Base-by-base conservation (phyloP, 2,888 invertebrate species). In the Poecilobothrus nobilitatus region DNA sequence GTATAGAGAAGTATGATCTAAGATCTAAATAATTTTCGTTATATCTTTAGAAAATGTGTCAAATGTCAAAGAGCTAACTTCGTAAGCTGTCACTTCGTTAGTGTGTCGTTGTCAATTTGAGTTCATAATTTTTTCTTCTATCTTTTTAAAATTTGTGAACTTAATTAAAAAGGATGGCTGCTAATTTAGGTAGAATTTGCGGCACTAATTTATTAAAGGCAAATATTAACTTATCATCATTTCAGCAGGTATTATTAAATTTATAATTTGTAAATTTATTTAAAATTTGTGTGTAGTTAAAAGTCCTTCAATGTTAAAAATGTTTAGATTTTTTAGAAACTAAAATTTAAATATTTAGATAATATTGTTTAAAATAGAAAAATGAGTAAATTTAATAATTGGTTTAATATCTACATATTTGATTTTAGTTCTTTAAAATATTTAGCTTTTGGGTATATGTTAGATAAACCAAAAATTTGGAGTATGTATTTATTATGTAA, bases 101-200 rank as follows among this genome's bases (percentile, higher is more conserved):
- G 41, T 12, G 41, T 41, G 15, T 41, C 41, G 41, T 41, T 41
- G 41, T 41, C 41, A 41, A 22, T 20, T 18, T n/a, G 27, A 63
- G 63, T 27, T 63, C 63, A 63, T 21, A 18, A 72, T 73, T 74
- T 75, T 74, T 76, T 72, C 73, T 75, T 75, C 76, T 27, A 74
- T 74, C 74, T 78, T 78, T 76, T 74, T 76, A 76, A 78, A 80
- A 78, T 76, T 77, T 74, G 70, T 75, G 73, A 75, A 74, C 74
- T 73, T 74, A 76, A 75, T 74, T 76, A 77, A 78, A 86, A 87
- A 91, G 88, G 86, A 93, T 93, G 93, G 92, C 92, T 87, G 91
- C 91, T 84, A 88, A 89, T 83, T 88, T 92, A 83, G 90, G 91
- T 85, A 89, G 92, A 85, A 88, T 92, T 87, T 91, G 89, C 85